A percentile compares a stretch with the other conserved stretches of the same genome.
Conservation (phyloP, 23 tunicate genomes). For the Aplidium turbinatum region DNA sequence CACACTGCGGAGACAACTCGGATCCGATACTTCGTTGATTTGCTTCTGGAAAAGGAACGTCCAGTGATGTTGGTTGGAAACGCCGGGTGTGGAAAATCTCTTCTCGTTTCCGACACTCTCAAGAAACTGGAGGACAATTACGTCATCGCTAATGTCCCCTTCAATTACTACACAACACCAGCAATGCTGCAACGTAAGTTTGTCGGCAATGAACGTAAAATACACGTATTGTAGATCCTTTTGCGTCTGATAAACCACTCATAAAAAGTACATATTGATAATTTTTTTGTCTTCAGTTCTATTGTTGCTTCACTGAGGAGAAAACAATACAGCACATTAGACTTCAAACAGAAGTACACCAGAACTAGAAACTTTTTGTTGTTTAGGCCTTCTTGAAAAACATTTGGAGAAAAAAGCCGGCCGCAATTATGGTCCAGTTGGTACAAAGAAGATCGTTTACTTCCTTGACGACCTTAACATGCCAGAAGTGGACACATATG, state of each 20-base stretch:
- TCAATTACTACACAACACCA: conserved; percentile 90
- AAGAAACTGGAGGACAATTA: conserved; percentile 58
- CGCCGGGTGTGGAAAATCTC: conserved; percentile 85
- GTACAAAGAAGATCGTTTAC: conserved; percentile 76
- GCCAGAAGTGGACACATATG: conserved; percentile 92
- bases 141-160: conserved; percentile 82
- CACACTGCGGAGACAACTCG: conserved; percentile 92
- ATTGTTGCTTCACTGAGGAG: no score
- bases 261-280: not conserved
- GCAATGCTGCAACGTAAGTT: conserved; percentile 86
- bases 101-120: conserved; percentile 69
- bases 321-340: no score
- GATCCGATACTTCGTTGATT: conserved; percentile 70
- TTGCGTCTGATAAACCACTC: not conserved
- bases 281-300: no score
- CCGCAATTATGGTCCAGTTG: conserved; percentile 79
- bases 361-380: no score
- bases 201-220: no score
- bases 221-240: no score
- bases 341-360: no score
- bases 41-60: conserved; percentile 61
- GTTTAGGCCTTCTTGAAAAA: conserved; percentile 84
- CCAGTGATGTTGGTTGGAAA: conserved; percentile 95
- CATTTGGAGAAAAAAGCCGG: conserved; percentile 94
- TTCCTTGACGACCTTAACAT: conserved; percentile 90